A percentile compares a stretch with the other conserved stretches of the same genome.
These are phyloP conservation scores for Ctenomys sociabilis DNA, from an alignment of 2,113 vertebrate species.

Conservation along the genomic window DNA sequence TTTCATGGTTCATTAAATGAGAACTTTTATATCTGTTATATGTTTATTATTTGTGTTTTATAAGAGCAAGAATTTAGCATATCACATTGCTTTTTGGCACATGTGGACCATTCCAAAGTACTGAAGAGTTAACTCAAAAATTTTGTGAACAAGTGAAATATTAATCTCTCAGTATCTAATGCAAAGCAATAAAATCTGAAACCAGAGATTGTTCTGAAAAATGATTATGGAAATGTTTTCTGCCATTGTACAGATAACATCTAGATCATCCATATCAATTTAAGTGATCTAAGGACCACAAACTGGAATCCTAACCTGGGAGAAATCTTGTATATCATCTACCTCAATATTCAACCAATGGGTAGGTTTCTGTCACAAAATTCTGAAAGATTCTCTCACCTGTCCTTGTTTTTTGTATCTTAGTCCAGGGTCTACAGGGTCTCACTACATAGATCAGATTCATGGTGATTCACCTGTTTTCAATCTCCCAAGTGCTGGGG, in stretches of 20 bases:
- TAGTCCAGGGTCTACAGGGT: too few relatives aligned
- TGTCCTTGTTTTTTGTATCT: background rate
- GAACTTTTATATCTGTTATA: background rate
- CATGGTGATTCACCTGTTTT: too few relatives aligned
- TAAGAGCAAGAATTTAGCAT: background rate
- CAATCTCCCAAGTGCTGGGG: too few relatives aligned
- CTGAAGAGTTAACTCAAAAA: conserved; percentile 39
- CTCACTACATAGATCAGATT: too few relatives aligned
- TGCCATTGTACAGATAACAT: background rate
- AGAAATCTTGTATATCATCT: background rate
- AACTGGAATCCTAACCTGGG: background rate
- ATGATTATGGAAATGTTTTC: conserved; percentile 16
- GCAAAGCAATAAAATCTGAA: conserved; percentile 23
- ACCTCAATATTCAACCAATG: background rate
- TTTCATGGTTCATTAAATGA: background rate
- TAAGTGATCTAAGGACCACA: background rate
- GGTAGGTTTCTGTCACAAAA: background rate
- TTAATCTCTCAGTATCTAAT: conserved; percentile 34
- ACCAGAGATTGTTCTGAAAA: conserved; percentile 47
- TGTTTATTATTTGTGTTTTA: conserved; percentile 3
- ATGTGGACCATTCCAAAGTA: background rate
- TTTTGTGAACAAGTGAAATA: background rate
- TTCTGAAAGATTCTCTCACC: background rate
- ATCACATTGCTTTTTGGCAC: background rate
- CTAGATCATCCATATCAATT: background rate